A percentile compares a stretch with the other conserved stretches of the same genome.
These are phyloP conservation scores for Lasioglossum morio DNA, from an alignment of 2,888 invertebrate genomes.

Conservation along the genomic window DNA sequence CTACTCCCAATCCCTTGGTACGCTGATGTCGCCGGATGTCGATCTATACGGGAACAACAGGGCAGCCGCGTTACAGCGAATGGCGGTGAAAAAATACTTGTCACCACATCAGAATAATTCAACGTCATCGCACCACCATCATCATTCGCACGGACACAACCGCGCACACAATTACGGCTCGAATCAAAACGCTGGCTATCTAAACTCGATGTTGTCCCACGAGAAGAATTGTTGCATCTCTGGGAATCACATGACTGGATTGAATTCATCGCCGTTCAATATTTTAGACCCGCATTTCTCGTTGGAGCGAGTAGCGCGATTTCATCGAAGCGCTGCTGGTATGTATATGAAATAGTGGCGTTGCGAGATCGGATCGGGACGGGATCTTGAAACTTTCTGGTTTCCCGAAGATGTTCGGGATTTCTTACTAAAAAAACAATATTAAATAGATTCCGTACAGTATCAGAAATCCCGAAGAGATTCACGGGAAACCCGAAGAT, in stretches of 20 bases:
- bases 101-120: constrained; percentile 69
- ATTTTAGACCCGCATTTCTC: constrained; percentile 72
- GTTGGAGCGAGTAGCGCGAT: constrained; percentile 88
- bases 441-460: no score
- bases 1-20: constrained; percentile 69
- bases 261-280: neutral
- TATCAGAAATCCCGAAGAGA: no score
- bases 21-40: constrained; percentile 71
- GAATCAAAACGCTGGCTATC: constrained; percentile 58
- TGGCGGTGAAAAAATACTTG: constrained; percentile 76
- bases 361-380: no score
- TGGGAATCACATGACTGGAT: neutral
- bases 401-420: no score
- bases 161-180: constrained; percentile 55
- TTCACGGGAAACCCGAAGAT: no score
- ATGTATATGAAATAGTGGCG: neutral
- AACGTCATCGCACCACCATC: constrained; percentile 69
- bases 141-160: constrained; percentile 69
- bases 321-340: constrained; percentile 89
- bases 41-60: constrained; percentile 73
- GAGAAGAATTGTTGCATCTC: constrained; percentile 6
- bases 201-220: constrained; percentile 63
- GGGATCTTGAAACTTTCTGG: no score
- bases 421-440: no score
- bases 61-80: constrained; percentile 73